Evolutionary conservation across 2,888 invertebrate species (phyloP).

Genomic region (Notocelia uddmanniana): DNA sequence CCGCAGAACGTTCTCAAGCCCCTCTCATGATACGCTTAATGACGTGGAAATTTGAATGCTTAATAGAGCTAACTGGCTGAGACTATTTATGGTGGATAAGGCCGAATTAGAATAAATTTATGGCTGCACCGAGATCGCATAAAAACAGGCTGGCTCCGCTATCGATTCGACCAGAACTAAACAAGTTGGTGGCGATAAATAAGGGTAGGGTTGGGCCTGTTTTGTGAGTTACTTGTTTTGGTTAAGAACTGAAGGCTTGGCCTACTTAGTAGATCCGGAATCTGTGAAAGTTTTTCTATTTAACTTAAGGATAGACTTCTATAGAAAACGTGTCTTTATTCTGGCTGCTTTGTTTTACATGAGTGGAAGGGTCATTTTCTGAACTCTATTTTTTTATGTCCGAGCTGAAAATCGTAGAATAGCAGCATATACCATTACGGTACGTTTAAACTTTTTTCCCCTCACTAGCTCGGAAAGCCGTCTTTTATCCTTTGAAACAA

Average conservation of each 20-base stretch:
- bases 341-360: neutral
- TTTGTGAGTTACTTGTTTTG: constrained; percentile 27
- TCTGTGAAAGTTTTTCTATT: neutral
- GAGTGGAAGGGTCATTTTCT: too few relatives aligned
- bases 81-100: constrained; percentile 43
- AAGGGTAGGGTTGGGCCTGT: constrained; percentile 8
- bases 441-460: too few relatives aligned
- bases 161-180: constrained; percentile 30
- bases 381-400: too few relatives aligned
- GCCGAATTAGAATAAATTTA: constrained; percentile 43
- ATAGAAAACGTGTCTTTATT: neutral
- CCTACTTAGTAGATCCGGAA: constrained; percentile 14
- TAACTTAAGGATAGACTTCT: neutral
- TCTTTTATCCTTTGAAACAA: too few relatives aligned
- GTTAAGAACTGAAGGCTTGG: constrained; percentile 24
- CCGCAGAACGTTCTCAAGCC: constrained; percentile 27
- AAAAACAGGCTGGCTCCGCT: constrained; percentile 37
- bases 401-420: too few relatives aligned
- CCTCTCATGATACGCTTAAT: constrained; percentile 47
- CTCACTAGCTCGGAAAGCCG: too few relatives aligned
- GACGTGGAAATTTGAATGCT: constrained; percentile 53
- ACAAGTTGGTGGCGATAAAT: constrained; percentile 25
- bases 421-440: too few relatives aligned
- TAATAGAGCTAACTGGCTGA: constrained; percentile 48
- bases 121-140: constrained; percentile 37